These are phyloP conservation scores for Ifrita kowaldi DNA, from an alignment of 2,113 vertebrate species.

Conservation along the genomic window DNA sequence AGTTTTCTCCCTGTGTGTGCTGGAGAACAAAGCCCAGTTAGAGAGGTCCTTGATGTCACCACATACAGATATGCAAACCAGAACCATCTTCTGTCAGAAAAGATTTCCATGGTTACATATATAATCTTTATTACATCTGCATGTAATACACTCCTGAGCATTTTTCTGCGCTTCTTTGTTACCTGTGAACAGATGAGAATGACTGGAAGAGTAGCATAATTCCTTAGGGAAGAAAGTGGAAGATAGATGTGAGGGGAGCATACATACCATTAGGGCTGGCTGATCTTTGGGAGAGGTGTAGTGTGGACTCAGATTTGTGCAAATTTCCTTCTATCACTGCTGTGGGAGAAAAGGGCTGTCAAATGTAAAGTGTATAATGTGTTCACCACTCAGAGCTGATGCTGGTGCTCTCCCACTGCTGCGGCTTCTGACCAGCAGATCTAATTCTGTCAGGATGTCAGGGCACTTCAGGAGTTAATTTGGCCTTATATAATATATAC, in stretches of 20 bases:
- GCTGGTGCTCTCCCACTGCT: background rate
- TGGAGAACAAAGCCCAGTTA: background rate
- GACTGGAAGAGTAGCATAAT: background rate
- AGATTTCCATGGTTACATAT: background rate
- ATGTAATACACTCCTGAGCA: background rate
- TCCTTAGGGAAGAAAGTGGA: background rate
- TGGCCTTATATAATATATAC: background rate
- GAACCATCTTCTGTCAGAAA: background rate
- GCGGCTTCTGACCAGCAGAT: background rate
- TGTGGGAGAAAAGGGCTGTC: background rate
- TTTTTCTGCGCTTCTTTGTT: background rate
- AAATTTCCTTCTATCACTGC: background rate
- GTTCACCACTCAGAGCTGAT: background rate
- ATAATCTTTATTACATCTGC: background rate
- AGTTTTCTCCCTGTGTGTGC: background rate
- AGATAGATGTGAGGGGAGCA: background rate
- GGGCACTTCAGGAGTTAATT: background rate
- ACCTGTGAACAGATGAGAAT: background rate
- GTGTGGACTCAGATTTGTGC: background rate
- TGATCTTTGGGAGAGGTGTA: background rate
- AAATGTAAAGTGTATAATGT: background rate
- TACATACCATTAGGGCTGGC: fast-evolving
- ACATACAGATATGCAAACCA: background rate
- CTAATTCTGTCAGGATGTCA: background rate
- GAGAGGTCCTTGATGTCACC: background rate